Evolutionary conservation across 2,113 vertebrate genomes (phyloP), one percentile per base, ranked within the genome.

Genomic region (human): DNA sequence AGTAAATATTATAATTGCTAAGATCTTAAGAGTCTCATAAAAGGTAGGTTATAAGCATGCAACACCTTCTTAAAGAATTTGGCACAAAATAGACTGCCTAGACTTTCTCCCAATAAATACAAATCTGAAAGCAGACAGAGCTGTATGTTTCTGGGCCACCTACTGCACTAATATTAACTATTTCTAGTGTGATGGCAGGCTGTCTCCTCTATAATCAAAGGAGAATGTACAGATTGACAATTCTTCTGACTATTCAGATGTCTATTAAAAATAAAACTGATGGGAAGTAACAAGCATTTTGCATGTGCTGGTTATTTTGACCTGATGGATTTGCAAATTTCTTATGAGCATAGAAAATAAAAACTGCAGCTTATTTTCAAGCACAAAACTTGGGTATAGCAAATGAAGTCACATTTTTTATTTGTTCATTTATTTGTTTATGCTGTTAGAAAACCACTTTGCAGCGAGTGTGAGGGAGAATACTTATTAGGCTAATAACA

Each of bases 161-260:
- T 97, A 95, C 90, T 93, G 88, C 48, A 97, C 68, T 96, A 97
- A 97, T 97, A 97, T 96, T 98, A 96, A 93, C 96, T 97, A 96
- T 97, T 97, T 97, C 94, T 96, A 55, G 38, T 95, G 91, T 97
- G 97, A 97, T 97, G 85, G 95, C 55, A 97, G 97, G 73, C 94
- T 97, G 82, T 93, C 96, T 96, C 50, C 94, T 97, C 93, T 97
- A 73, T 98, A 96, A 97, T 98, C 96, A 98, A 89, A 97, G 70
- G 40, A 90, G 92, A 98, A 96, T 88, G 66, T 91, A 97, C 61
- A 97, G 87, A 93, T 81, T 97, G 97, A 97, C 76, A 96, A 94
- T 97, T 96, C 87, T 96, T 68, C 50, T 72, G 81, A 73, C 95
- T 95, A 90, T 91, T 98, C 43, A 87, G 84, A 66, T 94, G 64